Conservation (phyloP, 2,888 invertebrate species). For the Furcula furcula region DNA sequence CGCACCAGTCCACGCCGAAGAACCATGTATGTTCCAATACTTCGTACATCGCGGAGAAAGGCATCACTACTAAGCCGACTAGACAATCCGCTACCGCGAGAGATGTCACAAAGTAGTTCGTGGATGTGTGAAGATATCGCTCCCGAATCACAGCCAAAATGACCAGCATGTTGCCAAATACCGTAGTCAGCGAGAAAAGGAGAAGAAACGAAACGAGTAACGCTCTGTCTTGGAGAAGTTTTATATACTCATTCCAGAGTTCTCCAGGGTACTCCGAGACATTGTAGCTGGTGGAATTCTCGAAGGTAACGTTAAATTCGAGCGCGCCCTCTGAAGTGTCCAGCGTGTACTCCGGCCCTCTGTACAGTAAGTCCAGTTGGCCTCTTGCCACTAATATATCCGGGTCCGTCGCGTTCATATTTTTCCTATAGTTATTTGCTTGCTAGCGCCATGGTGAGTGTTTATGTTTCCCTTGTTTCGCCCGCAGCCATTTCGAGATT, state of each 20-base stretch:
- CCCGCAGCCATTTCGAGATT: conserved; percentile 76
- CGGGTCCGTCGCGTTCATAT: conserved; percentile 71
- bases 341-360: conserved; percentile 58
- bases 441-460: conserved; percentile 70
- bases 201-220: conserved; percentile 90
- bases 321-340: conserved; percentile 44
- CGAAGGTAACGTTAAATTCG: conserved; percentile 61
- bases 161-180: conserved; percentile 97
- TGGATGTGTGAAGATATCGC: conserved; percentile 96
- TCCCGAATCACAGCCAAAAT: conserved; percentile 96
- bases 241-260: conserved; percentile 72
- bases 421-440: conserved; percentile 63
- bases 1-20: conserved; percentile 98
- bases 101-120: conserved; percentile 98
- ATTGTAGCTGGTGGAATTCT: conserved; percentile 54
- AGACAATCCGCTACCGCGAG: conserved; percentile 98
- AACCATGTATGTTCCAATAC: conserved; percentile 95
- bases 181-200: conserved; percentile 94
- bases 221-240: conserved; percentile 84
- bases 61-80: conserved; percentile 98
- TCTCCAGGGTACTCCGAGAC: conserved; percentile 48
- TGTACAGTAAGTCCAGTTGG: conserved; percentile 61
- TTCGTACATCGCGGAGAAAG: conserved; percentile 95
- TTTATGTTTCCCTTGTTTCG: conserved; percentile 75
- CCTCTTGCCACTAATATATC: conserved; percentile 68